phyloP scores from a whole-genome alignment of 2,113 vertebrate genomes.

The Engraulis encrasicolus region DNA sequence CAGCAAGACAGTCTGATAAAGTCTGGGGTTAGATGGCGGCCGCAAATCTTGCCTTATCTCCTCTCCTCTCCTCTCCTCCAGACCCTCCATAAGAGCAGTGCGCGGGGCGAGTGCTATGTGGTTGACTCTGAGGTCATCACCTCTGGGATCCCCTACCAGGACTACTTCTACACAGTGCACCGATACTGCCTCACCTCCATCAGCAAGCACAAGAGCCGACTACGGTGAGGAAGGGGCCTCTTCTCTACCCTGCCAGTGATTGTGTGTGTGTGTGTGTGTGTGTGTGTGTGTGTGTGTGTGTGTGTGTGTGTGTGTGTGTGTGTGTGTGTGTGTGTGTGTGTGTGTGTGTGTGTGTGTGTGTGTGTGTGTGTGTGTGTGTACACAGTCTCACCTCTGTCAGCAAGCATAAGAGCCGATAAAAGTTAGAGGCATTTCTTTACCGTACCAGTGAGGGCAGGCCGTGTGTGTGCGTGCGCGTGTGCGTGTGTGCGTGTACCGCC shows the following conservation, averaged over 20 bases:
- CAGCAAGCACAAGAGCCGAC: constrained; percentile 84
- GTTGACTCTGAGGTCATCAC: constrained; percentile 90
- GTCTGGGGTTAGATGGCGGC: too few relatives aligned
- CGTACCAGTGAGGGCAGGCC: too few relatives aligned
- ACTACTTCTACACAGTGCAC: constrained; percentile 91
- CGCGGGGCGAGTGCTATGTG: constrained; percentile 80
- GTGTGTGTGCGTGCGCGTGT: too few relatives aligned
- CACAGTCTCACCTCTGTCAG: too few relatives aligned
- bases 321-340: not conserved
- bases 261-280: not conserved
- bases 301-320: not conserved
- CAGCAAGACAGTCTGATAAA: too few relatives aligned
- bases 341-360: constrained; percentile 1
- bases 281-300: not conserved
- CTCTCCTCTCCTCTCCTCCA: constrained; percentile 38
- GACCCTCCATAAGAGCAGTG: constrained; percentile 78
- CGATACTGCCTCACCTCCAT: constrained; percentile 88
- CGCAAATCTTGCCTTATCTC: not conserved
- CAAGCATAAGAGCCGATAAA: too few relatives aligned
- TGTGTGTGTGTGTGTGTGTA: not conserved
- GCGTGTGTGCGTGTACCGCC: too few relatives aligned
- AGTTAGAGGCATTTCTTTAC: too few relatives aligned
- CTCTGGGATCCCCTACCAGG: constrained; percentile 91
- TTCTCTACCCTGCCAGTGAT: too few relatives aligned
- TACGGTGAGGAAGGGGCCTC: constrained; percentile 78